phyloP scores from a whole-genome alignment of 2,113 vertebrate genomes.

The Hemicordylus capensis region DNA sequence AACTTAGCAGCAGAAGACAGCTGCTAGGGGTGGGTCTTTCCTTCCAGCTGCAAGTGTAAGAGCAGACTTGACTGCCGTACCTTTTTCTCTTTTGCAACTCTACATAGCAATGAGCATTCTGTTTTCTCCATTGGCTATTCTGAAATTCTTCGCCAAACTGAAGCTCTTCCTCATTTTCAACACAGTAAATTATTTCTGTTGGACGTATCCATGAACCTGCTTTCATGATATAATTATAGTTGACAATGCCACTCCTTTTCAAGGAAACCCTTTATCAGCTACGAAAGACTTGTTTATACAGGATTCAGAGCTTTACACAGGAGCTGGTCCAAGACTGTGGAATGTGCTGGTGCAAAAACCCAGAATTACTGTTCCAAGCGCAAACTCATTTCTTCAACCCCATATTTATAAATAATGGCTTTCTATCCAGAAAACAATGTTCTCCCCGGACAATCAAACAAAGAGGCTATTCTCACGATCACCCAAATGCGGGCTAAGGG shows the following conservation, averaged over 20 bases:
- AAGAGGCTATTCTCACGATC: too few relatives aligned
- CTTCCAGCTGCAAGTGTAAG: too few relatives aligned
- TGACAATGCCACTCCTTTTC: conserved; percentile 30
- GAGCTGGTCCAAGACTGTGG: conserved; percentile 31
- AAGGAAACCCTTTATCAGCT: conserved; percentile 13
- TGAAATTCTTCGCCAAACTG: conserved; percentile 45
- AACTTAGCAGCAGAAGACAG: too few relatives aligned
- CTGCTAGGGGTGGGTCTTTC: too few relatives aligned
- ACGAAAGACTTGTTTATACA: conserved; percentile 62
- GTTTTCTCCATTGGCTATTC: conserved; percentile 38
- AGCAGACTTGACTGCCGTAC: too few relatives aligned
- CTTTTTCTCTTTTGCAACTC: conserved; percentile 15
- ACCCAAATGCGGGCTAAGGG: too few relatives aligned
- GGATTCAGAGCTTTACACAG: conserved; percentile 33
- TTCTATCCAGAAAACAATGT: neutral
- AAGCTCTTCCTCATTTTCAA: conserved; percentile 53
- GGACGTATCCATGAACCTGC: conserved; percentile 54
- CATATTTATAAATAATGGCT: neutral
- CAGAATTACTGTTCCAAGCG: neutral
- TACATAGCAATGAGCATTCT: too few relatives aligned
- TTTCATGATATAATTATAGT: neutral
- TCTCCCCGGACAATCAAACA: neutral
- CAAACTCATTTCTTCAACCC: neutral
- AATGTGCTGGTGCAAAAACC: conserved; percentile 20
- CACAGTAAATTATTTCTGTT: conserved; percentile 49